Conservation (phyloP, 2,113 vertebrate species). For the Apistogramma diplotaenia region DNA sequence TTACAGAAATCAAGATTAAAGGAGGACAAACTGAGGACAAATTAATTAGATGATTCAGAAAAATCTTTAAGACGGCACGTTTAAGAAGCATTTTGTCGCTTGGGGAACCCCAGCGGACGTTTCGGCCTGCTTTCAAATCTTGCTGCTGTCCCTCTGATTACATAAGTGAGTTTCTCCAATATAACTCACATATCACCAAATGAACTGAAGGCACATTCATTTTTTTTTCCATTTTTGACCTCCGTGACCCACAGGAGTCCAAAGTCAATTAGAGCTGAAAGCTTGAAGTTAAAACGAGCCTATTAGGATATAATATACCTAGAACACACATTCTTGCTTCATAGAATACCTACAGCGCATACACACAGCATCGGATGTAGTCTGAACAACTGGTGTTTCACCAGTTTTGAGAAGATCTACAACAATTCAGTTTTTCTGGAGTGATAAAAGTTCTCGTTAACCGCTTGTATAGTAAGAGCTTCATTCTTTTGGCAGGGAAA, state of each 20-base stretch:
- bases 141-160: not conserved
- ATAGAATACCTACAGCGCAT: no score
- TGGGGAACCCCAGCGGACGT: not conserved
- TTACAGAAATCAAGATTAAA: not conserved
- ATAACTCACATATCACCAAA: not conserved
- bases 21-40: not conserved
- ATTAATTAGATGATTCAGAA: not conserved
- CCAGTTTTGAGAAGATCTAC: not conserved
- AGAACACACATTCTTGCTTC: no score
- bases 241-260: not conserved
- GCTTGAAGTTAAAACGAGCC: no score
- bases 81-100: no score
- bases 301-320: not conserved
- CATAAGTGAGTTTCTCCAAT: not conserved
- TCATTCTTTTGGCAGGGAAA: not conserved
- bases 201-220: not conserved
- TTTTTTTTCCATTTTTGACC: not conserved
- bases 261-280: not conserved
- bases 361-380: not conserved
- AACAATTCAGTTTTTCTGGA: not conserved
- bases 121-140: not conserved
- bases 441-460: not conserved
- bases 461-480: not conserved
- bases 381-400: not conserved
- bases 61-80: not conserved